These are phyloP conservation scores for Tipula helvola DNA, from an alignment of 2,888 invertebrate species.

Conservation along the genomic window DNA sequence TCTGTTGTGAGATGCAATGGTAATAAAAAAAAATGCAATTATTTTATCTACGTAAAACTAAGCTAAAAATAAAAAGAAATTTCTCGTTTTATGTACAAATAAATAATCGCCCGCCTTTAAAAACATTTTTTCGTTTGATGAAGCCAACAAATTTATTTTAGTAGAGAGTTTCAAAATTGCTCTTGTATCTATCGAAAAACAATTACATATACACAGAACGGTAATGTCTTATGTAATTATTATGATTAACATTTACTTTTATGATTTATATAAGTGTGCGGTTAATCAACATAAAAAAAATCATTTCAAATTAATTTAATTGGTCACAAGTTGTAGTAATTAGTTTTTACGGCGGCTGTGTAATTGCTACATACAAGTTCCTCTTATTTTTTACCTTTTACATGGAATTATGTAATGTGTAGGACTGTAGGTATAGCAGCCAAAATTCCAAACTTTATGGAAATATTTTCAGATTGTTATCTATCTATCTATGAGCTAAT, in stretches of 20 bases:
- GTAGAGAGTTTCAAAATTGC: not conserved
- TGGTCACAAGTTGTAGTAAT: not conserved
- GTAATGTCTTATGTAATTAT: not conserved
- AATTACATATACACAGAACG: no score
- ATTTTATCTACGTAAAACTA: not conserved
- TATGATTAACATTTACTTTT: not conserved
- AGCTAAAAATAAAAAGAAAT: not conserved
- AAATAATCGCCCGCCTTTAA: not conserved
- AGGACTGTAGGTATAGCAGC: no score
- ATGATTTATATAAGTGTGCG: not conserved
- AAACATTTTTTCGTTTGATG: not conserved
- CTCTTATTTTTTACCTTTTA: not conserved
- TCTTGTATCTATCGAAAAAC: no score
- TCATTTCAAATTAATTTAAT: not conserved
- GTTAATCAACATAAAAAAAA: not conserved
- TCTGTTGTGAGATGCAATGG: not conserved
- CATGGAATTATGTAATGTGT: not conserved
- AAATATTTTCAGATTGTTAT: not conserved
- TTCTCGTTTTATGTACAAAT: not conserved
- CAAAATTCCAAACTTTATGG: no score
- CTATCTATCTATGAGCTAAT: no score
- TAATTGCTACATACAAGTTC: not conserved
- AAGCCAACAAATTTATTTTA: not conserved
- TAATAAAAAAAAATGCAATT: not conserved
- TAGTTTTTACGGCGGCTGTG: not conserved